Evolutionary conservation across 2,113 vertebrate genomes (phyloP), one percentile per base, ranked within the genome.

Genomic region (Gnathochromis pfefferi): DNA sequence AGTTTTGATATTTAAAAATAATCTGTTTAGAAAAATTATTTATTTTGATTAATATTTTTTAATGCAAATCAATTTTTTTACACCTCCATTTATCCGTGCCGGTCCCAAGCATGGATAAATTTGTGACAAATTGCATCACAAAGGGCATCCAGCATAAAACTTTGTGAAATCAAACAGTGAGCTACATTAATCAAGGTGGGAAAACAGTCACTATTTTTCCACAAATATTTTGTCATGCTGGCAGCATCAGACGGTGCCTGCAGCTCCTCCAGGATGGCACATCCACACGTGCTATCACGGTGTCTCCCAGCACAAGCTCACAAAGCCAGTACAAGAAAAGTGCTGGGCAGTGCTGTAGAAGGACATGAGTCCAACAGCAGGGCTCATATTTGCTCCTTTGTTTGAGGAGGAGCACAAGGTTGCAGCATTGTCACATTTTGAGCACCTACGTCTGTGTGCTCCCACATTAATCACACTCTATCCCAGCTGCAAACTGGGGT

Each of bases 181-280:
- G 3, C 49, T n/a, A 26, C 23, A 26, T 8, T 57, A 57, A 1
- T 3, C 7, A 57, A 57, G 54, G 54, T 7, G 23, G 54, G 12
- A 26, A 14, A 26, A 14, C 7, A 23, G 23, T 26, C 19, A 53
- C 9, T n/a, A 3, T 53, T 53, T n/a, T 53, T 0, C 19, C 49
- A n/a, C 19, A 53, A 53, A 53, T n/a, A 1, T 6, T 54, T 54
- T 54, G n/a, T 54, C n/a, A 12, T 23, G n/a, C 53, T 54, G 9
- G 53, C 2, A 12, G 53, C 10, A 7, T 54, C n/a, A 21, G n/a
- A 54, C 1, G 10, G 53, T 23, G n/a, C 53, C 53, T 54, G 53
- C n/a, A 23, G 55, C 55, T 16, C 23, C 3, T 26, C 13, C 13
- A 57, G 23, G 21, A 57, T 14, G 23, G 55, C 13, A 57, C 12